These are phyloP conservation scores for Chloropsis hardwickii DNA, from an alignment of 2,113 vertebrate genomes.

Conservation along the genomic window DNA sequence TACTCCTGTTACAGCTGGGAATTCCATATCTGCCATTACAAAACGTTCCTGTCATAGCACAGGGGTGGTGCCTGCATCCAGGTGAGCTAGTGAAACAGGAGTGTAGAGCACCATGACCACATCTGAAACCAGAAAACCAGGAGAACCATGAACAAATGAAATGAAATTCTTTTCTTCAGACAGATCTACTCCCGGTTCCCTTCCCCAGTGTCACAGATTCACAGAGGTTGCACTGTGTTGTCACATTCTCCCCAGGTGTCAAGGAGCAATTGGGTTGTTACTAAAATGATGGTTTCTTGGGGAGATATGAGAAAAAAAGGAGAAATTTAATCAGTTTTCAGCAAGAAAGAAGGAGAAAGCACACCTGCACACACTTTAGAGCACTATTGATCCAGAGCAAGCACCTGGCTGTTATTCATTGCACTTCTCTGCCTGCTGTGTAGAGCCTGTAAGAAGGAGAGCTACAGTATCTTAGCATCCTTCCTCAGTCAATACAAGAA, in stretches of 20 bases:
- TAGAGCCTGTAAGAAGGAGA: neutral
- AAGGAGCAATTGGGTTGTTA: neutral
- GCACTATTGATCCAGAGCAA: neutral
- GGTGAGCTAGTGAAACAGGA: neutral
- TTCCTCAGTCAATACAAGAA: neutral
- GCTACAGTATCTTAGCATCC: neutral
- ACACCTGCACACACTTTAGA: neutral
- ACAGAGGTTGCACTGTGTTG: neutral
- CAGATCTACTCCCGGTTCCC: neutral
- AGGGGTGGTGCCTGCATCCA: neutral
- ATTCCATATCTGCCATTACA: neutral
- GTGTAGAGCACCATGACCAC: neutral
- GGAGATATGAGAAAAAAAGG: neutral
- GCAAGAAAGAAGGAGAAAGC: neutral
- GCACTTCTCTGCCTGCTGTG: neutral
- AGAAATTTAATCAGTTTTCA: neutral
- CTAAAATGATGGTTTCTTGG: neutral
- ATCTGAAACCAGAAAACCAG: neutral
- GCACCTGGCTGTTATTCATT: neutral
- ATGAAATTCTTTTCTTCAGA: neutral
- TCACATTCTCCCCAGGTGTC: neutral
- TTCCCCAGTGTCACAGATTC: neutral
- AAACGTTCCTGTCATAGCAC: neutral
- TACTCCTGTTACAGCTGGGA: neutral
- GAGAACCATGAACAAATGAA: neutral